These are phyloP conservation scores for Mohoua ochrocephala DNA, from an alignment of 2,113 vertebrate genomes.

Conservation along the genomic window DNA sequence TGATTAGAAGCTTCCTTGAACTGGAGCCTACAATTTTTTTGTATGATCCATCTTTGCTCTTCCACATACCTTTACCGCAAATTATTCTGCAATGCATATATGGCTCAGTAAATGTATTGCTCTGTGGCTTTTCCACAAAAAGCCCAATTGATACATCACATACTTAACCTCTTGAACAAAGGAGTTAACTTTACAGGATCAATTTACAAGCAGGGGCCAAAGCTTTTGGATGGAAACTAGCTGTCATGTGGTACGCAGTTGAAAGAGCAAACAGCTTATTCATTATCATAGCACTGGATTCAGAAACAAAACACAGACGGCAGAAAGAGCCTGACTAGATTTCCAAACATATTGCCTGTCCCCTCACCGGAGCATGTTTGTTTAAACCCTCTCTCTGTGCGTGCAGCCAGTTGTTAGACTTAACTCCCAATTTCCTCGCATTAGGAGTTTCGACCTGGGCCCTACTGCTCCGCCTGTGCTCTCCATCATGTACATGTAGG, in stretches of 20 bases:
- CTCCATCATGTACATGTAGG: background rate
- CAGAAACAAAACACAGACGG: conserved; percentile 63
- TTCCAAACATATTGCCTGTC: conserved; percentile 5
- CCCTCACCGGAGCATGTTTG: background rate
- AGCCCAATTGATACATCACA: conserved; percentile 2
- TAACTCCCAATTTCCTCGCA: background rate
- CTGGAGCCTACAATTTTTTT: background rate
- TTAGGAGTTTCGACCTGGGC: background rate
- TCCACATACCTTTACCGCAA: background rate
- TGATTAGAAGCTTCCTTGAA: conserved; percentile 16
- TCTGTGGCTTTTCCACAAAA: conserved; percentile 24
- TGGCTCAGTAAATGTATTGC: background rate
- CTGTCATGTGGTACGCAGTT: conserved; percentile 47
- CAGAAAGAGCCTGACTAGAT: conserved; percentile 37
- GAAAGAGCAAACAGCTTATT: conserved; percentile 65
- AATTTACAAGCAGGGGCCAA: conserved; percentile 34
- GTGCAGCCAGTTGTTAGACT: background rate
- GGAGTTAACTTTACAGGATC: conserved; percentile 53
- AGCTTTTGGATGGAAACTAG: conserved; percentile 51
- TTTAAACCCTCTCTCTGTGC: background rate
- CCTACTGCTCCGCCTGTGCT: background rate
- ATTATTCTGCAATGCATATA: background rate
- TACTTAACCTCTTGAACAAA: conserved; percentile 54
- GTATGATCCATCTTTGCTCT: background rate
- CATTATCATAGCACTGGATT: conserved; percentile 51